A percentile compares a stretch with the other conserved stretches of the same genome.
These are phyloP conservation scores for Falco peregrinus DNA, from an alignment of 2,797 vertebrate species.

Conservation along the genomic window DNA sequence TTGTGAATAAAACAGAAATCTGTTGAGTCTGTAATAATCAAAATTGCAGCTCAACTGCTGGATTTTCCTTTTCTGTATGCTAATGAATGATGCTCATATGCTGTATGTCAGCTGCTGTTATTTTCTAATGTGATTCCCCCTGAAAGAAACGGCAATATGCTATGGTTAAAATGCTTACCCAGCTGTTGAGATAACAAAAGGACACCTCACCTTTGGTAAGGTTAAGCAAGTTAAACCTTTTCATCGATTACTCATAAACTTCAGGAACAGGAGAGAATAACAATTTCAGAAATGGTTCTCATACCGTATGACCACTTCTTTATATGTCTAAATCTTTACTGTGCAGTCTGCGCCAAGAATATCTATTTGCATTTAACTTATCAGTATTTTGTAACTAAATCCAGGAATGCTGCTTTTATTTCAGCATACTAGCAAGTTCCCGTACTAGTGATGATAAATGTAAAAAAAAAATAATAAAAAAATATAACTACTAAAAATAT, in stretches of 20 bases:
- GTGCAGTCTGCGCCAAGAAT: neutral
- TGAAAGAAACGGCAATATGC: neutral
- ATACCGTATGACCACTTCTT: neutral
- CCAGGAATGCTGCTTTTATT: neutral
- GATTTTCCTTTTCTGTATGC: neutral
- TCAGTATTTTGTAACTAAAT: neutral
- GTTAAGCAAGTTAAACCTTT: neutral
- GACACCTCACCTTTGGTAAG: neutral
- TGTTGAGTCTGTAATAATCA: neutral
- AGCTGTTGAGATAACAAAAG: neutral
- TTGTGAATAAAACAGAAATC: neutral
- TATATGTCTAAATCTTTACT: neutral
- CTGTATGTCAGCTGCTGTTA: neutral
- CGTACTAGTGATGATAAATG: neutral
- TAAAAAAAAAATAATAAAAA: neutral
- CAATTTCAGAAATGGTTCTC: neutral
- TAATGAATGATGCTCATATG: neutral
- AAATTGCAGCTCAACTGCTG: neutral
- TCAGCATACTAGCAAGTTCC: neutral
- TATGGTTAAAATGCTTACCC: neutral
- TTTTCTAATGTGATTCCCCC: neutral
- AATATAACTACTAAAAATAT: neutral
- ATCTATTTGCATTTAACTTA: neutral
- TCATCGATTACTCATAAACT: neutral
- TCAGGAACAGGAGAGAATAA: neutral